Base-by-base conservation (phyloP, 37 sponge, comb jelly and placozoan species). In the Halichondria panicea region DNA sequence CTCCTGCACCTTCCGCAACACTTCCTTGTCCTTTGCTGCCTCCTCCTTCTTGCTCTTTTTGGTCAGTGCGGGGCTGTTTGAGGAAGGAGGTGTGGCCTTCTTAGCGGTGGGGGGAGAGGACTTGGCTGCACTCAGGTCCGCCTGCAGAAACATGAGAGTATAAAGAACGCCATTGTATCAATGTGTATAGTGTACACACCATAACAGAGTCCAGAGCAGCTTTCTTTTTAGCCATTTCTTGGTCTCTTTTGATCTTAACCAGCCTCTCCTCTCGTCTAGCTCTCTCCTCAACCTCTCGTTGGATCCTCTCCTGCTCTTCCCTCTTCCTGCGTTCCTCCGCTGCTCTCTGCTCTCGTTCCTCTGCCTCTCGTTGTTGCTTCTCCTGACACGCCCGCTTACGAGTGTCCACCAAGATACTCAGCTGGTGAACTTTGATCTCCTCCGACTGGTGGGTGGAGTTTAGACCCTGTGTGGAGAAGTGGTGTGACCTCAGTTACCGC, bases 271-370 rank as follows among this genome's bases (percentile, higher is more conserved):
- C 76, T 48, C 44, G 59, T 71, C 63, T 66, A 35, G 64, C 76
- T 52, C 50, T 74, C 75, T 80, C 76, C 55, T 54, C 44, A 34
- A n/a, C 62, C 22, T 71, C 59, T 36, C 22, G 43, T 43, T 42
- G 33, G 31, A 36, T 43, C 43, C 80, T 77, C 68, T 88, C 79
- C 42, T 56, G 32, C 89, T 77, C 90, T 44, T 48, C 44, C 72
- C 22, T 31, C 25, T 48, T 39, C 55, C 31, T 6, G 6, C 84
- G 33, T 31, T 68, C 80, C 36, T 55, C 48, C 22, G 43, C 79
- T 40, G 68, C 43, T 35, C 70, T 39, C 63, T 67, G 75, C 33
- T 21, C 32, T 36, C 31, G 44, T n/a, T 75, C 82, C 56, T 58
- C 67, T 32, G 18, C 50, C 59, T 41, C 25, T 44, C 39, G 33